Conservation (phyloP, 2,113 vertebrate genomes). For the Leptodactylus fuscus region DNA sequence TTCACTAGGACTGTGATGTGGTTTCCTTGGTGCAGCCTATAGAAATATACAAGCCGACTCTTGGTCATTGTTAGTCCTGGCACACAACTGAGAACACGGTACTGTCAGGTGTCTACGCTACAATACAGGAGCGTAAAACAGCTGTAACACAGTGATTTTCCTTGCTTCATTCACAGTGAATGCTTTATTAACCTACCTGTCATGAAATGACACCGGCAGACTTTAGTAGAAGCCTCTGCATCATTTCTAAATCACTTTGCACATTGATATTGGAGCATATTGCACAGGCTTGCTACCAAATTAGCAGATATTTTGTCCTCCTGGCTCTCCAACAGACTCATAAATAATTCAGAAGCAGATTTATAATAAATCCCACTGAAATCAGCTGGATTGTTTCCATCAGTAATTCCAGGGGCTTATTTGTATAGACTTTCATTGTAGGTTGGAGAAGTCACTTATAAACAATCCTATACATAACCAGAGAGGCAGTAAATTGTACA, state of each 20-base stretch:
- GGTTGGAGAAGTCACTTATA: not conserved
- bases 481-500: slow-evolving; percentile 6
- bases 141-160: slow-evolving; percentile 16
- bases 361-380: slow-evolving; percentile 52
- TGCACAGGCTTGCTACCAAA: slow-evolving; percentile 5
- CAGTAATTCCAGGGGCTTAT: slow-evolving; percentile 31
- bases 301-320: slow-evolving; percentile 36
- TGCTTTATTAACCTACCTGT: slow-evolving; percentile 30
- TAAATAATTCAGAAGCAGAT: slow-evolving; percentile 46
- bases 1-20: too few relatives aligned
- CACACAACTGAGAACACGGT: not conserved
- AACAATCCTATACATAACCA: slow-evolving; percentile 25
- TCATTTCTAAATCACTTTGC: slow-evolving; percentile 39
- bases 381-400: slow-evolving; percentile 28
- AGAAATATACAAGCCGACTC: not conserved
- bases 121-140: not conserved
- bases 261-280: slow-evolving; percentile 10
- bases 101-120: not conserved
- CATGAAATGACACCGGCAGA: slow-evolving; percentile 37
- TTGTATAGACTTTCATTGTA: not conserved
- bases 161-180: slow-evolving; percentile 37
- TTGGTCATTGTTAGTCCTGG: not conserved
- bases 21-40: not conserved
- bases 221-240: not conserved
- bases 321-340: not conserved